Evolutionary conservation across 2,797 vertebrate genomes (phyloP).

Genomic region (Alectoris magna): DNA sequence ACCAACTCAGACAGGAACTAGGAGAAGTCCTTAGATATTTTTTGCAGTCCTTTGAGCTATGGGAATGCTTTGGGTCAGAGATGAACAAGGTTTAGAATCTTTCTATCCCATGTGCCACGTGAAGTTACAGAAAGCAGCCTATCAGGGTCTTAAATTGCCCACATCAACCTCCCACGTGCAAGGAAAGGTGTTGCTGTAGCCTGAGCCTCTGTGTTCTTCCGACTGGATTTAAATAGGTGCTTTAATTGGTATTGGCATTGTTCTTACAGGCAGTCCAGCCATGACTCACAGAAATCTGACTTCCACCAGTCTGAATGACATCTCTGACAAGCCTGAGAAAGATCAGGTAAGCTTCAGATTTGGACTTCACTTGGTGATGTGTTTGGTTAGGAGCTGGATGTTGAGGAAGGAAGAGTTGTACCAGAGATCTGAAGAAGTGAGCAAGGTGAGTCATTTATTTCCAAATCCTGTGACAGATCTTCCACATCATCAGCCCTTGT

Average conservation of each 20-base stretch:
- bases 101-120: neutral
- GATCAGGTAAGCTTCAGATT: constrained; percentile 88
- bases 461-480: neutral
- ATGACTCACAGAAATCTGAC: constrained; percentile 90
- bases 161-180: neutral
- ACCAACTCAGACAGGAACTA: neutral
- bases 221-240: neutral
- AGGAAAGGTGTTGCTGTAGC: constrained; percentile 10
- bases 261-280: constrained; percentile 89
- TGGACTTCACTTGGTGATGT: neutral
- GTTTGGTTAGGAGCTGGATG: neutral
- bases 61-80: neutral
- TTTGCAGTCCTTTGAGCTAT: neutral
- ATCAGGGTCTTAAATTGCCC: neutral
- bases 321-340: constrained; percentile 97
- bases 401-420: neutral
- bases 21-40: neutral
- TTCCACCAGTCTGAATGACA: constrained; percentile 94
- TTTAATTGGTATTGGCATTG: constrained; percentile 46
- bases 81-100: fast-evolving
- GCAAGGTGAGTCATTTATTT: neutral
- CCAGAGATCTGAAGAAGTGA: neutral
- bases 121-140: neutral
- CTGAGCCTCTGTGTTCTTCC: constrained; percentile 41
- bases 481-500: neutral